phyloP scores from a whole-genome alignment of 2,113 vertebrate genomes.

The Propithecus coquereli region DNA sequence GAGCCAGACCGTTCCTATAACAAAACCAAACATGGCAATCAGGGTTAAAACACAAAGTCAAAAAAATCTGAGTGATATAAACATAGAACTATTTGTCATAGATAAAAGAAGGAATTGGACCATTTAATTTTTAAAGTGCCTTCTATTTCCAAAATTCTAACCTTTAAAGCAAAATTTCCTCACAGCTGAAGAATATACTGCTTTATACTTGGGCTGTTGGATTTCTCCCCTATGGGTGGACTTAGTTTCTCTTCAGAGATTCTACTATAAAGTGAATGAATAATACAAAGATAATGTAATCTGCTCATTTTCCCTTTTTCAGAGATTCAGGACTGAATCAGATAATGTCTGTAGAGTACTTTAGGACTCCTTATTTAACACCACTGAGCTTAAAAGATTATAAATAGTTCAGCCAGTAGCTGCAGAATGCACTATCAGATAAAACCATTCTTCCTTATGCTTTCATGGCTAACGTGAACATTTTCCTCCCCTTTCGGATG shows the following conservation, averaged over 20 bases:
- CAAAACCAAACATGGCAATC: background rate
- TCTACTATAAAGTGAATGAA: background rate
- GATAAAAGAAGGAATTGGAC: background rate
- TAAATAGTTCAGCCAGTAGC: background rate
- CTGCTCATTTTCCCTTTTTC: background rate
- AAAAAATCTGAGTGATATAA: background rate
- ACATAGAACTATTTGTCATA: background rate
- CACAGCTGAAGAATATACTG: rapidly evolving
- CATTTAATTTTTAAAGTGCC: background rate
- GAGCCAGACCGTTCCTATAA: background rate
- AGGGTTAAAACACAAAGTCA: background rate
- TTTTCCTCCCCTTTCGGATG: background rate
- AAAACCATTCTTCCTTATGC: background rate
- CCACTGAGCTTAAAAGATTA: background rate
- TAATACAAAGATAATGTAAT: background rate
- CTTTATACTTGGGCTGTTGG: background rate
- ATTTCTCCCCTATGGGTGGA: background rate
- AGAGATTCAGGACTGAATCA: background rate
- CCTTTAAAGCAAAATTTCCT: background rate
- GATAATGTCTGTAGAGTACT: background rate
- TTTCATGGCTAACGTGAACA: background rate
- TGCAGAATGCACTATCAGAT: background rate
- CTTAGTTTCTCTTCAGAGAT: background rate
- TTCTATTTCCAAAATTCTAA: slow-evolving; percentile 11
- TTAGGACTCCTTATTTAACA: background rate